phyloP scores from a whole-genome alignment of 2,113 vertebrate species.

The Sturnira hondurensis region DNA sequence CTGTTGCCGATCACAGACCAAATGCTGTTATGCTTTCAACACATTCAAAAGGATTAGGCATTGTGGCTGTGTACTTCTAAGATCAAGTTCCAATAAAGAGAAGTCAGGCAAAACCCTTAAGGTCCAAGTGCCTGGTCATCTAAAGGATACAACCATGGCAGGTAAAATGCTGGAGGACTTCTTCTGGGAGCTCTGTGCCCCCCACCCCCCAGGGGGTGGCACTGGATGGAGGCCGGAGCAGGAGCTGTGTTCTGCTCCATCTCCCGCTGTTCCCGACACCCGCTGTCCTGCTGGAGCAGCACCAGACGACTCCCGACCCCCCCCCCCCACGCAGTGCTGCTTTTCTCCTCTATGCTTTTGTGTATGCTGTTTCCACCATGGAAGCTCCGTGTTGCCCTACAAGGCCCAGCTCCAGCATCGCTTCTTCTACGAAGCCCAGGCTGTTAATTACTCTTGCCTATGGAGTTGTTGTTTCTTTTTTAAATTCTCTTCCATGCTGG shows the following conservation, averaged over 20 bases:
- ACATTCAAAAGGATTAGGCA: constrained; percentile 40
- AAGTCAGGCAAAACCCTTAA: not conserved
- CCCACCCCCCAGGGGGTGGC: no score
- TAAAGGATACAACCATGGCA: not conserved
- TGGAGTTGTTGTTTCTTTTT: not conserved
- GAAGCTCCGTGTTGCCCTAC: not conserved
- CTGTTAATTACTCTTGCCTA: not conserved
- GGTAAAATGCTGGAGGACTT: not conserved
- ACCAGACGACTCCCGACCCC: not conserved
- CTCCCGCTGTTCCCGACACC: not conserved
- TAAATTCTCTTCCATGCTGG: not conserved
- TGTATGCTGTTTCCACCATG: not conserved
- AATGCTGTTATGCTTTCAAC: constrained; percentile 44
- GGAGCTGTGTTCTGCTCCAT: not conserved
- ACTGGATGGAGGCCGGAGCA: not conserved
- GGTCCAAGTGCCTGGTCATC: not conserved
- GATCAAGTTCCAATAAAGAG: constrained; percentile 23
- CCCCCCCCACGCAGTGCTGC: accelerated
- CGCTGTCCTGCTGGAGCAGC: not conserved
- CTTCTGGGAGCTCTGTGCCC: not conserved
- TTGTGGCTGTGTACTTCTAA: not conserved
- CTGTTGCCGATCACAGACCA: constrained; percentile 5
- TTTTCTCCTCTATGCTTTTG: not conserved
- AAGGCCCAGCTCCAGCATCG: not conserved
- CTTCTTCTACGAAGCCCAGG: not conserved